These are phyloP conservation scores for Drosophila repletoides DNA, from an alignment of 1,140 invertebrate species.

Conservation along the genomic window DNA sequence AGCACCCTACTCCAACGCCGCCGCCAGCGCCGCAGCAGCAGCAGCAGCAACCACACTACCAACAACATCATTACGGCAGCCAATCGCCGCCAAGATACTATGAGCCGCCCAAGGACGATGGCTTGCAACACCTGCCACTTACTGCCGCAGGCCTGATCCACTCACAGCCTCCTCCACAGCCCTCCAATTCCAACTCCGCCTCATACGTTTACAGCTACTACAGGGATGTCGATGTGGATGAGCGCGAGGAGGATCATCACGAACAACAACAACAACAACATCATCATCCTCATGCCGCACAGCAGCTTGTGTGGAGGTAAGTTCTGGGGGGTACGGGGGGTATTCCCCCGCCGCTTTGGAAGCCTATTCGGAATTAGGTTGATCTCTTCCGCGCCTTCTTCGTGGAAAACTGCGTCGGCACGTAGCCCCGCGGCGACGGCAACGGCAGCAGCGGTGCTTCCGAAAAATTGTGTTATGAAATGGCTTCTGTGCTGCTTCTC, in stretches of 20 bases:
- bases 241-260: slow-evolving; percentile 27
- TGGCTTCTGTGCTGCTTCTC: slow-evolving; percentile 24
- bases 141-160: slow-evolving; percentile 52
- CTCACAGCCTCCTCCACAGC: neutral
- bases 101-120: slow-evolving; percentile 21
- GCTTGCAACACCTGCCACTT: slow-evolving; percentile 31
- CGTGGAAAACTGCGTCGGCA: slow-evolving; percentile 31
- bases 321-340: too few relatives aligned
- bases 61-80: slow-evolving; percentile 6
- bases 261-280: slow-evolving; percentile 6
- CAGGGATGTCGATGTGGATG: slow-evolving; percentile 16
- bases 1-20: neutral
- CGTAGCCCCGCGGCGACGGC: too few relatives aligned
- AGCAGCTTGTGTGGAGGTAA: slow-evolving; percentile 59
- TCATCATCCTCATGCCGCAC: neutral
- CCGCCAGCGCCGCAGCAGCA: neutral
- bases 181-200: slow-evolving; percentile 1
- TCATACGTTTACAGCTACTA: slow-evolving; percentile 55
- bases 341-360: neutral
- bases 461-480: slow-evolving; percentile 45
- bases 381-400: neutral
- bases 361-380: slow-evolving; percentile 10
- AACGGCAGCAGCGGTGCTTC: slow-evolving; percentile 24
- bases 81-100: slow-evolving; percentile 21
- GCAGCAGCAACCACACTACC: neutral